Conservation (phyloP, 2,888 invertebrate species). For the Lacanobia wlatinum region DNA sequence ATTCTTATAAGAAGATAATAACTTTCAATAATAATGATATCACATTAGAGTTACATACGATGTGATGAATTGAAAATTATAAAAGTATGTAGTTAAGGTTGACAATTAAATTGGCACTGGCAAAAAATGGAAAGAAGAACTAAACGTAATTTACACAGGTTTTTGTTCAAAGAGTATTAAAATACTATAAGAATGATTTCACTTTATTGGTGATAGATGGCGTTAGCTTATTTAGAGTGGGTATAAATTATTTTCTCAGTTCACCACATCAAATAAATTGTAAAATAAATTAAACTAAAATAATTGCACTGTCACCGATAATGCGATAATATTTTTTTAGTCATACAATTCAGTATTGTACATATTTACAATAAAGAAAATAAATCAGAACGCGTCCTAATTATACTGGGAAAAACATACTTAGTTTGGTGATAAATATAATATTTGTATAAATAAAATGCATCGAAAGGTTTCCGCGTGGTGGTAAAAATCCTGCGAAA, state of each 20-base stretch:
- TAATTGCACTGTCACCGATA: slow-evolving; percentile 56
- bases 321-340: slow-evolving; percentile 37
- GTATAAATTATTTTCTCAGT: slow-evolving; percentile 46
- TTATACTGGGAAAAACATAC: slow-evolving; percentile 41
- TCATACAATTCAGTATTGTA: slow-evolving; percentile 43
- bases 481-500: not conserved
- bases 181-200: not conserved
- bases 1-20: slow-evolving; percentile 45
- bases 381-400: slow-evolving; percentile 36
- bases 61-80: slow-evolving; percentile 57
- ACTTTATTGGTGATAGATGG: slow-evolving; percentile 12
- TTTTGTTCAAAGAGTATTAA: slow-evolving; percentile 1
- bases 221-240: slow-evolving; percentile 3
- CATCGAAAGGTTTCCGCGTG: not conserved
- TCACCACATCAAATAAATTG: slow-evolving; percentile 53
- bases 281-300: slow-evolving; percentile 61
- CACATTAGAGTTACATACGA: slow-evolving; percentile 65
- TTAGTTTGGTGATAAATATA: not conserved
- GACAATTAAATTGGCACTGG: slow-evolving; percentile 10
- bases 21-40: slow-evolving; percentile 62
- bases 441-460: not conserved
- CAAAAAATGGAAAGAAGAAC: not conserved
- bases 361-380: slow-evolving; percentile 22
- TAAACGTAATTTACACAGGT: slow-evolving; percentile 9
- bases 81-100: not conserved